phyloP scores from a whole-genome alignment of 2,888 invertebrate species.

The Ophion ellenae region DNA sequence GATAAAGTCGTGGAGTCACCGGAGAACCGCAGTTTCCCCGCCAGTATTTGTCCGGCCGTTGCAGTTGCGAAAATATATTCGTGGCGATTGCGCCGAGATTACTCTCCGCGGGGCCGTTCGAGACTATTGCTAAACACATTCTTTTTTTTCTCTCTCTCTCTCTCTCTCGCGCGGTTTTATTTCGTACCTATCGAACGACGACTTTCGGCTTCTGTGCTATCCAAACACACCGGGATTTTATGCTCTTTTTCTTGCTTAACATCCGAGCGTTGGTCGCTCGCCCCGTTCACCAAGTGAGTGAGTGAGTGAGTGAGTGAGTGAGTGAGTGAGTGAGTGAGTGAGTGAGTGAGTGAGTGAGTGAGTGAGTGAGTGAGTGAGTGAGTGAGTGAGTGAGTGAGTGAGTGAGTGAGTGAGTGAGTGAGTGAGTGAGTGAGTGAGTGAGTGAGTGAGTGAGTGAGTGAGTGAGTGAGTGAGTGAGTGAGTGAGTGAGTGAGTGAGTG shows the following conservation, averaged over 20 bases:
- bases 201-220: slow-evolving; percentile 44
- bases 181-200: slow-evolving; percentile 40
- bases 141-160: slow-evolving; percentile 21
- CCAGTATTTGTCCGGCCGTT: neutral
- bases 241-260: slow-evolving; percentile 23
- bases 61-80: slow-evolving; percentile 59
- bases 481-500: too few species aligned
- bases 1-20: too few species aligned
- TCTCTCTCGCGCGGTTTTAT: slow-evolving; percentile 35
- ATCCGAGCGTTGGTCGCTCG: slow-evolving; percentile 5
- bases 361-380: too few species aligned
- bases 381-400: too few species aligned
- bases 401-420: too few species aligned
- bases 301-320: too few species aligned
- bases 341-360: too few species aligned
- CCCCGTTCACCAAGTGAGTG: slow-evolving; percentile 18
- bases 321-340: too few species aligned
- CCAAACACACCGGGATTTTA: slow-evolving; percentile 21
- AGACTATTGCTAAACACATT: slow-evolving; percentile 53
- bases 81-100: slow-evolving; percentile 38
- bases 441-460: too few species aligned
- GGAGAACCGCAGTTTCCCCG: neutral
- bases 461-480: too few species aligned
- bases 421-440: too few species aligned
- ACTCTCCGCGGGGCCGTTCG: slow-evolving; percentile 10